These are phyloP conservation scores for Amblyopsis rosae DNA, from an alignment of 2,113 vertebrate genomes.

Conservation along the genomic window DNA sequence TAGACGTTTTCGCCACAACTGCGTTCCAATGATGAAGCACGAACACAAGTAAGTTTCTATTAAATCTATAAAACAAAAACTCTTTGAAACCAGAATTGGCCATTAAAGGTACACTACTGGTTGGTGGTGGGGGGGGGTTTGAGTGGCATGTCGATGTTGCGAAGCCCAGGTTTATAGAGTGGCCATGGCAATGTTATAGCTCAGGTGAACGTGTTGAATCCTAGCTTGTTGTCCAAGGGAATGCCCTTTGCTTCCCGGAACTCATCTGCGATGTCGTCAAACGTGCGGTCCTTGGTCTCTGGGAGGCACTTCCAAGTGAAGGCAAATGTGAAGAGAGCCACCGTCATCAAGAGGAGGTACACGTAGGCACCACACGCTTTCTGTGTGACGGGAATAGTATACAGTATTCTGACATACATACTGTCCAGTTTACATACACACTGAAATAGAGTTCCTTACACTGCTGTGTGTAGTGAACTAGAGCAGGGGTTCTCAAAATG, in stretches of 20 bases:
- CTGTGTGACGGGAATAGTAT: constrained; percentile 49
- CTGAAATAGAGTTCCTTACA: not conserved
- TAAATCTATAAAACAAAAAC: too few relatives aligned
- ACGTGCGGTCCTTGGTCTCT: constrained; percentile 78
- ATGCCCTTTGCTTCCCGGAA: constrained; percentile 74
- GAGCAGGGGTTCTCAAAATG: too few relatives aligned
- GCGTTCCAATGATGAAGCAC: too few relatives aligned
- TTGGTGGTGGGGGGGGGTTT: too few relatives aligned
- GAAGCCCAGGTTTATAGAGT: not conserved
- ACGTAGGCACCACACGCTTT: constrained; percentile 72
- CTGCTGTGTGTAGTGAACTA: too few relatives aligned
- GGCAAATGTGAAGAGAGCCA: constrained; percentile 68
- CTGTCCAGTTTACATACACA: too few relatives aligned
- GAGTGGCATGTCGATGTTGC: too few relatives aligned
- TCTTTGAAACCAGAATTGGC: too few relatives aligned
- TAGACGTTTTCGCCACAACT: too few relatives aligned
- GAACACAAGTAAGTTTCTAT: too few relatives aligned
- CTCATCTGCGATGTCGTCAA: constrained; percentile 78
- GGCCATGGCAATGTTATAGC: not conserved
- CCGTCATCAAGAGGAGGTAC: constrained; percentile 75
- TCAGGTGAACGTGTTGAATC: constrained; percentile 76
- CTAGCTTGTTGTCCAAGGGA: constrained; percentile 66
- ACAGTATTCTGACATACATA: not conserved
- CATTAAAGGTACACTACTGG: too few relatives aligned
- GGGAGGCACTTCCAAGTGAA: constrained; percentile 74